phyloP scores from a whole-genome alignment of 2,888 invertebrate species.

The Callinectes sapidus region DNA sequence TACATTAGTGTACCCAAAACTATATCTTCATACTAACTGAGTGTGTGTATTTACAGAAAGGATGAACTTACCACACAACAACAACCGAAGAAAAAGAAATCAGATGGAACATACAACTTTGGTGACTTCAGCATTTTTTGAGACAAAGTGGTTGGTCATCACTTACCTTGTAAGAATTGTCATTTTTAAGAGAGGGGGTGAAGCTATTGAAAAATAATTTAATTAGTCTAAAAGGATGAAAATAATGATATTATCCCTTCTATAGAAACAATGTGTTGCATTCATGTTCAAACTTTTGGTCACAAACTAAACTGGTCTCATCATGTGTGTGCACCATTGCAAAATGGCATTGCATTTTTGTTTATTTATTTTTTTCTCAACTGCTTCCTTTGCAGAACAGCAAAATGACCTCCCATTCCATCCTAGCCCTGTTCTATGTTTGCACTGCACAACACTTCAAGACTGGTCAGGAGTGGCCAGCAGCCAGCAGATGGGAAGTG shows the following conservation, averaged over 20 bases:
- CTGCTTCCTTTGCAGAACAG: not conserved
- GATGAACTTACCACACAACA: conserved; percentile 49
- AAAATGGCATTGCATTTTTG: not conserved
- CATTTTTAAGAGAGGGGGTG: not conserved
- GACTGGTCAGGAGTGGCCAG: not conserved
- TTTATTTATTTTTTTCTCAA: not conserved
- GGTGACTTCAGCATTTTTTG: conserved; percentile 65
- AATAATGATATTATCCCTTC: not conserved
- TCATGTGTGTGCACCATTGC: not conserved
- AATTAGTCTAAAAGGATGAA: not conserved
- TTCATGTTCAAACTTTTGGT: not conserved
- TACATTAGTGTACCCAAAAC: not conserved
- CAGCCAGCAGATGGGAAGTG: not conserved
- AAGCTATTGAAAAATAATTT: not conserved
- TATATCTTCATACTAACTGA: not conserved
- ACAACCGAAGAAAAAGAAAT: conserved; percentile 59
- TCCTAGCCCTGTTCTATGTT: not conserved
- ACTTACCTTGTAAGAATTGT: not conserved
- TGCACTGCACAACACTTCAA: not conserved
- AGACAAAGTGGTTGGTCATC: not conserved
- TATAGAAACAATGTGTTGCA: not conserved
- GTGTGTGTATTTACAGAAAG: conserved; percentile 38
- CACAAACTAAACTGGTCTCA: not conserved
- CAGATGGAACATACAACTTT: conserved; percentile 60
- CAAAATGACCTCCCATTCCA: not conserved